Conservation (phyloP, 2,113 vertebrate genomes). For the Taurulus bubalis region DNA sequence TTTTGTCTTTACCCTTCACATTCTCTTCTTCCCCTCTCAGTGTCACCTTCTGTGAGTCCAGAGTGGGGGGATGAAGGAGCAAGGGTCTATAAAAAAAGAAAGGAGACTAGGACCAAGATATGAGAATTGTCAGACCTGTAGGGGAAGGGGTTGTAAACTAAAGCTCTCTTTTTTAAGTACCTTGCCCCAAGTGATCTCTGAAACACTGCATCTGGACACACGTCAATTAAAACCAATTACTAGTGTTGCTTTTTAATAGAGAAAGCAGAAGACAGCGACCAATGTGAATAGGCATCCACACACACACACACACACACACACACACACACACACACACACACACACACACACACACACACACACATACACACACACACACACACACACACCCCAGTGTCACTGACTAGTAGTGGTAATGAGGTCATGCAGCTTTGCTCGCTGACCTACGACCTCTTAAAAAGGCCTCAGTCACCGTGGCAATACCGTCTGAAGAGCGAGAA, state of each 20-base stretch:
- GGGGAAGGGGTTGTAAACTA: constrained; percentile 20
- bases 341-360: constrained; percentile 12
- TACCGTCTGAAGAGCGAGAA: constrained; percentile 55
- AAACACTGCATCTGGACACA: constrained; percentile 64
- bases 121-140: constrained; percentile 29
- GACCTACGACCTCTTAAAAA: constrained; percentile 65
- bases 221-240: constrained; percentile 75
- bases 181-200: constrained; percentile 52
- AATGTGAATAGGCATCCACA: not conserved
- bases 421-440: constrained; percentile 57
- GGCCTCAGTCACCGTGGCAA: constrained; percentile 51
- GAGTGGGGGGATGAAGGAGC: constrained; percentile 37
- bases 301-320: not conserved
- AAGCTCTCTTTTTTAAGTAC: constrained; percentile 46
- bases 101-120: constrained; percentile 7
- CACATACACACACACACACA: constrained; percentile 26
- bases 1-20: constrained; percentile 66
- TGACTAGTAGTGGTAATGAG: constrained; percentile 57
- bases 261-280: constrained; percentile 8
- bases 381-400: constrained; percentile 32
- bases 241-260: constrained; percentile 54
- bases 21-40: constrained; percentile 51
- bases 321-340: not conserved
- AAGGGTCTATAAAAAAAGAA: constrained; percentile 24
- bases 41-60: constrained; percentile 42